Percentiles rank a stretch among this genome's conserved stretches.
Evolutionary conservation across 2,888 invertebrate species (phyloP).

Genomic region (Leucozona laternaria): DNA sequence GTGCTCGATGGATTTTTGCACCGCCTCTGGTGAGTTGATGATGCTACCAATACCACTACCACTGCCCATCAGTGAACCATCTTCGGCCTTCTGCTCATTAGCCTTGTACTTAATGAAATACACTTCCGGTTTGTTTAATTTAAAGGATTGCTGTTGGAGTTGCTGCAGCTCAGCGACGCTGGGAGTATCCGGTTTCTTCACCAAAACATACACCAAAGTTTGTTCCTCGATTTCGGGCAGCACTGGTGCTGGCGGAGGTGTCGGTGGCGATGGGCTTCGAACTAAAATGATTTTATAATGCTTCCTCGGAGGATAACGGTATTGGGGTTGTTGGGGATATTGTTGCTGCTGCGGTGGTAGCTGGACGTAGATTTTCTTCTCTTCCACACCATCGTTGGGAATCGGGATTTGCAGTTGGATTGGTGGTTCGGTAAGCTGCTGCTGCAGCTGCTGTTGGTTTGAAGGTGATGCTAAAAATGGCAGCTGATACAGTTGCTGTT

Average conservation of each 20-base stretch:
- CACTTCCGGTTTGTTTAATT: slow-evolving; percentile 88
- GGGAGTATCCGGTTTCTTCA: slow-evolving; percentile 88
- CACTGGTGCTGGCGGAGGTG: slow-evolving; percentile 68
- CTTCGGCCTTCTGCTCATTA: slow-evolving; percentile 81
- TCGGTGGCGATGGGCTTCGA: slow-evolving; percentile 84
- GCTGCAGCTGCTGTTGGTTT: slow-evolving; percentile 49
- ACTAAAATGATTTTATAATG: slow-evolving; percentile 90
- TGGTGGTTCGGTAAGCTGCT: slow-evolving; percentile 49
- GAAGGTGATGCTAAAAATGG: slow-evolving; percentile 13
- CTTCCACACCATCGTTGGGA: slow-evolving; percentile 85
- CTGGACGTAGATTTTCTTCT: slow-evolving; percentile 94
- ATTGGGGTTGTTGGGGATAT: slow-evolving; percentile 83
- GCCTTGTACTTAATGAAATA: slow-evolving; percentile 89
- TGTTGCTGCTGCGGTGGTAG: slow-evolving; percentile 88
- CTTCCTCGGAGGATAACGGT: slow-evolving; percentile 86
- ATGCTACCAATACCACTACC: background rate
- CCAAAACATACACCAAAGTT: slow-evolving; percentile 88
- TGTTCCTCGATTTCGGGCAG: slow-evolving; percentile 85
- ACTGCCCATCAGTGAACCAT: slow-evolving; percentile 26
- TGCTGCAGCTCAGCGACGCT: slow-evolving; percentile 86
- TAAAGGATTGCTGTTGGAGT: slow-evolving; percentile 86
- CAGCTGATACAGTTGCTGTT: slow-evolving; percentile 11
- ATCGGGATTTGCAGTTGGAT: slow-evolving; percentile 74
- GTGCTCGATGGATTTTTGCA: slow-evolving; percentile 63
- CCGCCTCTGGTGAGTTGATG: slow-evolving; percentile 36